Evolutionary conservation across 2,888 invertebrate species (phyloP).

Genomic region (Leucania comma): DNA sequence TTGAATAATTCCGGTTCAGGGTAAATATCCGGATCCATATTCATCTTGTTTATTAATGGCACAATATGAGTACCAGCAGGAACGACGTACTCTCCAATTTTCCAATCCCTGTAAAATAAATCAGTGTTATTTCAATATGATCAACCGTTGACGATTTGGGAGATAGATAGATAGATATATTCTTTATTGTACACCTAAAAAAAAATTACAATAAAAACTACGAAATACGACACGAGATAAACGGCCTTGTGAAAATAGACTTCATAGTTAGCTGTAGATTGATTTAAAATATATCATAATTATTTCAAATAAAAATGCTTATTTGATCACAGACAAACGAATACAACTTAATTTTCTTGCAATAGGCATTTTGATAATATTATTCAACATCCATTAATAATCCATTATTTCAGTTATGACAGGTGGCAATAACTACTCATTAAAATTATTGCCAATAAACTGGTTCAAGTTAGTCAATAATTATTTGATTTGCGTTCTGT

Average conservation of each 20-base stretch:
- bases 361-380: slow-evolving; percentile 11
- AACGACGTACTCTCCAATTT: slow-evolving; percentile 93
- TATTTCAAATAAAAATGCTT: background rate
- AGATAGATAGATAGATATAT: background rate
- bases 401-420: slow-evolving; percentile 17
- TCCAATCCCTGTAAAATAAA: slow-evolving; percentile 91
- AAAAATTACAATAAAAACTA: no score
- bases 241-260: background rate
- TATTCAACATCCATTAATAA: slow-evolving; percentile 23
- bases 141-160: background rate
- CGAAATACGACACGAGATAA: no score
- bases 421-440: slow-evolving; percentile 19
- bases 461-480: slow-evolving; percentile 29
- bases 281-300: background rate
- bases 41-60: slow-evolving; percentile 95
- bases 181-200: no score
- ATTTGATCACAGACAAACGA: background rate
- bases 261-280: background rate
- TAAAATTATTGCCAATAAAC: slow-evolving; percentile 26
- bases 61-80: slow-evolving; percentile 95
- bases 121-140: background rate
- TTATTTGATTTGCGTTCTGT: slow-evolving; percentile 34
- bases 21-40: slow-evolving; percentile 95
- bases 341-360: slow-evolving; percentile 8
- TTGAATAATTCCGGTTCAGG: slow-evolving; percentile 94